phyloP scores from a whole-genome alignment of 2,797 vertebrate species.

The Enteromius trimaculatus region DNA sequence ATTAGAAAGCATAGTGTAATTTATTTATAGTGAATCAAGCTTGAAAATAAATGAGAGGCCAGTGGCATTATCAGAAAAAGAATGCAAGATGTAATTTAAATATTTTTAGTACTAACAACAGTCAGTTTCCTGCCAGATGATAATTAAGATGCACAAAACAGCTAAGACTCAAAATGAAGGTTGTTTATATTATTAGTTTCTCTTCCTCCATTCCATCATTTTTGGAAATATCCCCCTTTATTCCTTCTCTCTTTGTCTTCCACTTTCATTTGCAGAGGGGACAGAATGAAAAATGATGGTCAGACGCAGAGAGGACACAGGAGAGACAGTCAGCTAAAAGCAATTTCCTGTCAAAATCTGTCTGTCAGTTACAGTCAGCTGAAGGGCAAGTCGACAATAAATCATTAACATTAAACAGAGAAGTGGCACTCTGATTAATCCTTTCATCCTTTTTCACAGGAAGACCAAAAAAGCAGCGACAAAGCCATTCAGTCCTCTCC shows the following conservation, averaged over 20 bases:
- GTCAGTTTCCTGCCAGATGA: background rate
- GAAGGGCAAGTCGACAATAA: conserved; percentile 71
- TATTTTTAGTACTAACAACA: background rate
- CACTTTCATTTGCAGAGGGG: conserved; percentile 55
- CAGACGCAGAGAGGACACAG: conserved; percentile 53
- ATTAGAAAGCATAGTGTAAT: background rate
- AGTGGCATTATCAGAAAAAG: background rate
- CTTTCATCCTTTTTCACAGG: conserved; percentile 27
- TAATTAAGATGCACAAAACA: conserved; percentile 4
- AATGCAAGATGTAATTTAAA: background rate
- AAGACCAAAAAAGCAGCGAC: conserved; percentile 9
- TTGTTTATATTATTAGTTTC: background rate
- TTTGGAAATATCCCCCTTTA: conserved; percentile 28
- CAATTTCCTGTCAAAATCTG: conserved; percentile 59
- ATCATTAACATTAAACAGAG: conserved; percentile 68
- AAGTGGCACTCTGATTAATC: conserved; percentile 62
- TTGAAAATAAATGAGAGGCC: background rate
- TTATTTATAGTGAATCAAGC: background rate
- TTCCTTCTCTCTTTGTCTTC: conserved; percentile 46
- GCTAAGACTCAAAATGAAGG: background rate
- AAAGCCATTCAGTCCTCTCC: background rate
- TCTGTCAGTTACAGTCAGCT: conserved; percentile 64
- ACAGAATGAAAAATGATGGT: conserved; percentile 57
- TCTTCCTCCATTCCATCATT: conserved; percentile 8
- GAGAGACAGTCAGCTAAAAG: conserved; percentile 61